Conservation (phyloP, 35 echinoderm and acorn worm genomes). For the Ophiothrix spiculata region DNA sequence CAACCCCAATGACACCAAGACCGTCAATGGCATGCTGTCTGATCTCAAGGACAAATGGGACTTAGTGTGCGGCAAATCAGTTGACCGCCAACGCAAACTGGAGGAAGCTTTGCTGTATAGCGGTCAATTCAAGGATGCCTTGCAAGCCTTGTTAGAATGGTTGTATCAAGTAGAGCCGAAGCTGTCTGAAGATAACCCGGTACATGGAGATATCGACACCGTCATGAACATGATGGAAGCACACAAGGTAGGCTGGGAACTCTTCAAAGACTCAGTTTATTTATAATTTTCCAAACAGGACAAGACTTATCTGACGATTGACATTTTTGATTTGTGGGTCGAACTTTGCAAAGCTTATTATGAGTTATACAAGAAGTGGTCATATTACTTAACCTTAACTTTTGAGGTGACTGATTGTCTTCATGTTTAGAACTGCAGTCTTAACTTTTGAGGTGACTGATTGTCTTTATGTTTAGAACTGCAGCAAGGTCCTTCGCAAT, state of each 20-base stretch:
- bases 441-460: too few species aligned
- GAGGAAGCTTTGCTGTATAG: slow-evolving; percentile 96
- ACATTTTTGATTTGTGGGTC: too few species aligned
- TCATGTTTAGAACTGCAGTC: too few species aligned
- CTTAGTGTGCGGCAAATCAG: slow-evolving; percentile 85
- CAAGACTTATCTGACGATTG: too few species aligned
- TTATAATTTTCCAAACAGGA: too few species aligned
- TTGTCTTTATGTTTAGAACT: too few species aligned
- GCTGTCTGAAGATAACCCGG: slow-evolving; percentile 74
- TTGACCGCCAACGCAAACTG: slow-evolving; percentile 95
- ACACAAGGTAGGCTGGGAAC: slow-evolving; percentile 81
- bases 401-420: too few species aligned
- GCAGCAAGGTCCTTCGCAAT: too few species aligned
- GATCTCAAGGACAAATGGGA: slow-evolving; percentile 99
- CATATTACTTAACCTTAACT: neutral
- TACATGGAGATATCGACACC: slow-evolving; percentile 97
- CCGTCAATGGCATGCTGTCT: slow-evolving; percentile 70
- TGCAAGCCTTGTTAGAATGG: slow-evolving; percentile 95
- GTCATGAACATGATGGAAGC: slow-evolving; percentile 97
- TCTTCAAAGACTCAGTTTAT: too few species aligned
- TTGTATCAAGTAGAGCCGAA: slow-evolving; percentile 89
- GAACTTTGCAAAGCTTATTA: too few species aligned
- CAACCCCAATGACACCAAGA: slow-evolving; percentile 86
- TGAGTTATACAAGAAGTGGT: too few species aligned
- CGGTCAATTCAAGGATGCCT: slow-evolving; percentile 99